Percentiles rank a stretch among this genome's conserved stretches.
These are phyloP conservation scores for Acanthosepion pharaonis DNA, from an alignment of 2,888 invertebrate species.

Conservation along the genomic window DNA sequence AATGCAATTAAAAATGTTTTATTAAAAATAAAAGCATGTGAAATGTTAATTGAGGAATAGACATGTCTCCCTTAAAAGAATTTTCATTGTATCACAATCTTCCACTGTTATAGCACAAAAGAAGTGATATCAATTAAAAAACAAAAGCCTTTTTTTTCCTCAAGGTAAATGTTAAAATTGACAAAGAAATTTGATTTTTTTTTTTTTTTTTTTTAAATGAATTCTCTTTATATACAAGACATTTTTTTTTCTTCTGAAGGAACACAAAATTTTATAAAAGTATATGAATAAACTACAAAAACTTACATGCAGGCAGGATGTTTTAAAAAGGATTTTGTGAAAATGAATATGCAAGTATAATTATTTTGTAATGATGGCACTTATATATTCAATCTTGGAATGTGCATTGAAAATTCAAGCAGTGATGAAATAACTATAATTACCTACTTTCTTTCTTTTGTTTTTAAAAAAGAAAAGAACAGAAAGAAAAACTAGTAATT, in stretches of 20 bases:
- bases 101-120: not conserved
- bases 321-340: not conserved
- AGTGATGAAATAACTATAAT: not conserved
- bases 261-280: not conserved
- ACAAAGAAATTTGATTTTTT: not conserved
- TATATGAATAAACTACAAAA: not conserved
- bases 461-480: too few relatives aligned
- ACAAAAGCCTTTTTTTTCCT: not conserved
- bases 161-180: not conserved
- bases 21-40: not conserved
- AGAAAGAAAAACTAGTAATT: not conserved
- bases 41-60: not conserved
- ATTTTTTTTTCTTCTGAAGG: not conserved
- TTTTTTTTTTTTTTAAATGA: not conserved
- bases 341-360: not conserved
- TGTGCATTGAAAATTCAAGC: not conserved
- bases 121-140: not conserved
- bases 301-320: not conserved
- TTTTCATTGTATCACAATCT: not conserved
- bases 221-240: not conserved
- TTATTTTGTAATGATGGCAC: not conserved
- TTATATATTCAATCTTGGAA: not conserved
- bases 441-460: not conserved
- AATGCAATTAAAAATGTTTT: slow-evolving; percentile 13
- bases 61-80: not conserved